Evolutionary conservation across 2,888 invertebrate species (phyloP).

Genomic region (Hirtodrosophila cameraria): DNA sequence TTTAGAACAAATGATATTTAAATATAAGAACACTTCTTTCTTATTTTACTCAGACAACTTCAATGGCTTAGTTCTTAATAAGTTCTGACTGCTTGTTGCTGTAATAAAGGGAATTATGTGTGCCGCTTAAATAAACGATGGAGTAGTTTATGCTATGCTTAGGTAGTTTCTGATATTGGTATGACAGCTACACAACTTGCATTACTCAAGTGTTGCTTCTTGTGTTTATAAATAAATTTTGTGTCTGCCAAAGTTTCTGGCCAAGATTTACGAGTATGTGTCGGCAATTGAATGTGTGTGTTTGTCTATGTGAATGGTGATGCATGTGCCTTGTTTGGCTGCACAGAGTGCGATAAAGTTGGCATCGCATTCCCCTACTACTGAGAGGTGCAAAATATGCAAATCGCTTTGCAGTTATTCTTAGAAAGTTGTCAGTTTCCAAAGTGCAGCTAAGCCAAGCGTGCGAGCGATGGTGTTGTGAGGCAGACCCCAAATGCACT

Average conservation of each 20-base stretch:
- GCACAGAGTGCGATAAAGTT: constrained; percentile 71
- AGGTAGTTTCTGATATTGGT: constrained; percentile 29
- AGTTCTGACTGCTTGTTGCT: constrained; percentile 3
- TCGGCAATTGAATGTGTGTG: constrained; percentile 36
- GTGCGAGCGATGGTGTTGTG: constrained; percentile 40
- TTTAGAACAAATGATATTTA: not conserved
- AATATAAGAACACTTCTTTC: not conserved
- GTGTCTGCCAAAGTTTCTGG: constrained; percentile 71
- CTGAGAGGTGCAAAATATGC: constrained; percentile 65
- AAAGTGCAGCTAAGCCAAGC: constrained; percentile 60
- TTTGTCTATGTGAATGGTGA: constrained; percentile 22
- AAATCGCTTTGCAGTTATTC: constrained; percentile 77
- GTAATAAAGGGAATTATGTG: constrained; percentile 10
- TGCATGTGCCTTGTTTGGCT: constrained; percentile 54
- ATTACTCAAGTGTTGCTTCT: constrained; percentile 58
- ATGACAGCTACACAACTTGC: constrained; percentile 54
- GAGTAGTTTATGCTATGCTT: not conserved
- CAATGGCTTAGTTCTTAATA: not conserved
- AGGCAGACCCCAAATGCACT: constrained; percentile 39
- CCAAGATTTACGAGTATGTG: constrained; percentile 64
- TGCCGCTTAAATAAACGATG: constrained; percentile 3
- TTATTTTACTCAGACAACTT: not conserved
- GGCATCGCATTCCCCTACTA: constrained; percentile 1
- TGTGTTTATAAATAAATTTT: constrained; percentile 67
- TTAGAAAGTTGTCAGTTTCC: constrained; percentile 75